Conservation (phyloP, 2,888 invertebrate genomes). For the Cryptus viduatorius region DNA sequence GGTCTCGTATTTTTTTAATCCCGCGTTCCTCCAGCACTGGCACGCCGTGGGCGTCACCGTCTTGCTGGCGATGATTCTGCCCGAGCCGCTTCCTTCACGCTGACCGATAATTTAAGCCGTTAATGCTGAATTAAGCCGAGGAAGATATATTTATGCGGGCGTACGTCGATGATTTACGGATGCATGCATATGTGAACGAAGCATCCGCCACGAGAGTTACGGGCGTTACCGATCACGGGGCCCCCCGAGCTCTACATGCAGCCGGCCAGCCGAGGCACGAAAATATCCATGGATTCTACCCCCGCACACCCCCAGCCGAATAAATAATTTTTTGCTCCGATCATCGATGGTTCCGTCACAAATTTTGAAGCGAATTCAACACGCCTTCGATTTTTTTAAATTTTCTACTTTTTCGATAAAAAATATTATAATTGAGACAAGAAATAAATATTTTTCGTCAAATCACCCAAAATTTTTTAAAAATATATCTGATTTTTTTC, state of each 20-base stretch:
- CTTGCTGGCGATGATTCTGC: slow-evolving; percentile 62
- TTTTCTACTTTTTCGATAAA: no score
- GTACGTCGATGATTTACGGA: slow-evolving; percentile 74
- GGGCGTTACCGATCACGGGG: slow-evolving; percentile 31
- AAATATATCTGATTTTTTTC: no score
- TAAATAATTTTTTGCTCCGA: slow-evolving; percentile 16
- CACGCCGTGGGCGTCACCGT: slow-evolving; percentile 58
- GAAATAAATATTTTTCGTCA: no score
- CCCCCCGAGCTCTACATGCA: slow-evolving; percentile 11
- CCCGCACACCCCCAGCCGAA: no score
- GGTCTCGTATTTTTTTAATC: slow-evolving; percentile 49
- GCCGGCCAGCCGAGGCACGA: neutral
- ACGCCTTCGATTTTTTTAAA: neutral
- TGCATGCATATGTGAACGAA: slow-evolving; percentile 49
- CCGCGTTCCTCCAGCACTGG: slow-evolving; percentile 13
- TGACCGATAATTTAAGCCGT: slow-evolving; percentile 79
- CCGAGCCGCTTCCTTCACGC: slow-evolving; percentile 67
- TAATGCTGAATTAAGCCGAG: slow-evolving; percentile 81
- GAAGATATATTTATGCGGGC: slow-evolving; percentile 75
- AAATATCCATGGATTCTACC: neutral
- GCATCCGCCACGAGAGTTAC: slow-evolving; percentile 55
- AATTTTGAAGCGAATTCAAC: slow-evolving; percentile 9
- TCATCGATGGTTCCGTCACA: slow-evolving; percentile 6
- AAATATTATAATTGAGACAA: no score
- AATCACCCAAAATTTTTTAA: no score